phyloP scores from a whole-genome alignment of 2,888 invertebrate species.

The Campoletis raptor region DNA sequence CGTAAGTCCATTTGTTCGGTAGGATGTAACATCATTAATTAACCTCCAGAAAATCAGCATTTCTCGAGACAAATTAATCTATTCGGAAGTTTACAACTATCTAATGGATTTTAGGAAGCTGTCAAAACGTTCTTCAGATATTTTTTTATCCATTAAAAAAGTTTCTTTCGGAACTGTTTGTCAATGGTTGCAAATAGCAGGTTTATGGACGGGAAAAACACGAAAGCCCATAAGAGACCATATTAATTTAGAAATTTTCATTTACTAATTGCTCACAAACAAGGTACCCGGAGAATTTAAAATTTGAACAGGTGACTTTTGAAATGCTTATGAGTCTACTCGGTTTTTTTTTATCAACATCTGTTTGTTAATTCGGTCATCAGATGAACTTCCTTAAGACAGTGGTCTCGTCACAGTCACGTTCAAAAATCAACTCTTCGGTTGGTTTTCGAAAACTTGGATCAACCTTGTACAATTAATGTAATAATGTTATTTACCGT shows the following conservation, averaged over 20 bases:
- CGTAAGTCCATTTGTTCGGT: too few relatives aligned
- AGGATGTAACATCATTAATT: too few relatives aligned
- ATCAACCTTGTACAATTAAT: neutral
- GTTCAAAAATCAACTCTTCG: neutral
- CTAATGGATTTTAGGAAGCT: conserved; percentile 42
- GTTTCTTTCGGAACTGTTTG: conserved; percentile 39
- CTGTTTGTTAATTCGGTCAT: neutral
- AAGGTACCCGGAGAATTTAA: conserved; percentile 34
- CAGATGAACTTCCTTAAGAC: neutral
- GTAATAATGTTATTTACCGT: neutral
- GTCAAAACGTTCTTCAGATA: conserved; percentile 34
- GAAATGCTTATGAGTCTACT: conserved; percentile 24
- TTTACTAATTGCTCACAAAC: conserved; percentile 45
- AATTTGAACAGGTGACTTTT: conserved; percentile 44
- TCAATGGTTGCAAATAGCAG: conserved; percentile 49
- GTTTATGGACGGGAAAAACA: conserved; percentile 39
- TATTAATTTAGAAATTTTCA: conserved; percentile 27
- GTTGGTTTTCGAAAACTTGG: neutral
- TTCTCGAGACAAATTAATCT: conserved; percentile 30
- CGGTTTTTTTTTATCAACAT: conserved; percentile 11
- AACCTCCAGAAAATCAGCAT: conserved; percentile 22
- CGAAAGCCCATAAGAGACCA: conserved; percentile 31
- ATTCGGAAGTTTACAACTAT: conserved; percentile 31
- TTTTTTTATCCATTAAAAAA: conserved; percentile 44
- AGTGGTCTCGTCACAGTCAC: too few relatives aligned